phyloP scores from a whole-genome alignment of 2,888 invertebrate species.

The Cordilura impudica region DNA sequence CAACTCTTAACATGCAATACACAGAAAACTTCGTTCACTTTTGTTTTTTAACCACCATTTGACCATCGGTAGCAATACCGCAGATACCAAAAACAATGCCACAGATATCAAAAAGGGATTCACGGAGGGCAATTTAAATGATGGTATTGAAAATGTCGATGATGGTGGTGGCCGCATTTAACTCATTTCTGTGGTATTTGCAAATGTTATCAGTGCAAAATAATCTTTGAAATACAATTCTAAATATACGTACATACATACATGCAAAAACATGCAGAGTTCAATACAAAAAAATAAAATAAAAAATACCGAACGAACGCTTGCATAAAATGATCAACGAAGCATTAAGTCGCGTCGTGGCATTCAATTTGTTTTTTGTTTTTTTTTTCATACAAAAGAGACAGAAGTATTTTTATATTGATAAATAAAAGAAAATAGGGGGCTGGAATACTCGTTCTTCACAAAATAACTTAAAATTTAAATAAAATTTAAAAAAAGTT shows the following conservation, averaged over 20 bases:
- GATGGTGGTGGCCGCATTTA: constrained; percentile 30
- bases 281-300: constrained; percentile 43
- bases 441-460: neutral
- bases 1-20: constrained; percentile 53
- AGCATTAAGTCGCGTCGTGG: constrained; percentile 69
- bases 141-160: constrained; percentile 3
- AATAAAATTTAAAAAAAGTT: neutral
- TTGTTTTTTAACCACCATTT: constrained; percentile 61
- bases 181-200: constrained; percentile 62
- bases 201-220: constrained; percentile 74
- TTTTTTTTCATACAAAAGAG: too few relatives aligned
- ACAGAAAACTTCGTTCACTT: neutral
- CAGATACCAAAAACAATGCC: neutral
- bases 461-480: neutral
- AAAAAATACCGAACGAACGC: constrained; percentile 43
- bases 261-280: constrained; percentile 28
- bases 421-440: constrained; percentile 18
- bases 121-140: constrained; percentile 12
- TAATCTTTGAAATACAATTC: constrained; percentile 69
- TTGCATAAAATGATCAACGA: constrained; percentile 66
- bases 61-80: constrained; percentile 59
- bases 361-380: constrained; percentile 62
- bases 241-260: constrained; percentile 42
- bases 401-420: constrained; percentile 26
- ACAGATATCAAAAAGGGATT: constrained; percentile 30